Evolutionary conservation across 2,113 vertebrate genomes (phyloP), one percentile per base, ranked within the genome.

Genomic region (Actinemys pallida): DNA sequence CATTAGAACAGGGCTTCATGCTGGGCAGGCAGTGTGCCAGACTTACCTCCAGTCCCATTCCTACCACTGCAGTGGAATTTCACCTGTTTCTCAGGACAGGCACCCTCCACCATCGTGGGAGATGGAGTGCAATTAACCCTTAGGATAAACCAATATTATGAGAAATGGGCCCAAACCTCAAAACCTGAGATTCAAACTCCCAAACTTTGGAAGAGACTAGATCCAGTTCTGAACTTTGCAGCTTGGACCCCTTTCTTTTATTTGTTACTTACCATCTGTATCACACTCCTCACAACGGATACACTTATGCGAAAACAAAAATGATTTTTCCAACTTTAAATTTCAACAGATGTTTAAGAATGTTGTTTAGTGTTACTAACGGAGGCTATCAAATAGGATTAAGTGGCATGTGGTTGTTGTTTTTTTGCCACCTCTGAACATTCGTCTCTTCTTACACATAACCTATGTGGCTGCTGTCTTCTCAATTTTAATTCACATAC

Each of bases 401-500:
- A 91, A n/a, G 75, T 91, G 81, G 4, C 29, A 35, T 87, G 20
- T 12, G 5, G 1, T 91, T 6, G 0, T 0, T 31, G 10, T 1
- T 22, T 82, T 96, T 94, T 81, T 85, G 57, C 35, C 54, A 39
- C 76, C 86, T 39, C 86, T 94, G 53, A 93, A 96, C 82, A 20
- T 57, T 76, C 22, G 14, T 56, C 24, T 54, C 3, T 19, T 89
- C 85, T 75, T 86, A 17, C 22, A 42, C 69, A 65, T 69, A 35
- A 17, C 82, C 85, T 92, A 76, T 93, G n/a, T 11, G 24, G 2
- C 54, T 85, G 1, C 42, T 91, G 56, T 53, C 39, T 89, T 93
- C 50, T 88, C 62, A 59, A 83, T 95, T 47, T 90, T 52, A 53
- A 45, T 72, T 31, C 3, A 53, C 47, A 14, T 56, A 87, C 72